Percentiles rank a stretch among this genome's conserved stretches.
Conservation (phyloP, 2,113 vertebrate genomes). For the Thalassarche chlororhynchos region DNA sequence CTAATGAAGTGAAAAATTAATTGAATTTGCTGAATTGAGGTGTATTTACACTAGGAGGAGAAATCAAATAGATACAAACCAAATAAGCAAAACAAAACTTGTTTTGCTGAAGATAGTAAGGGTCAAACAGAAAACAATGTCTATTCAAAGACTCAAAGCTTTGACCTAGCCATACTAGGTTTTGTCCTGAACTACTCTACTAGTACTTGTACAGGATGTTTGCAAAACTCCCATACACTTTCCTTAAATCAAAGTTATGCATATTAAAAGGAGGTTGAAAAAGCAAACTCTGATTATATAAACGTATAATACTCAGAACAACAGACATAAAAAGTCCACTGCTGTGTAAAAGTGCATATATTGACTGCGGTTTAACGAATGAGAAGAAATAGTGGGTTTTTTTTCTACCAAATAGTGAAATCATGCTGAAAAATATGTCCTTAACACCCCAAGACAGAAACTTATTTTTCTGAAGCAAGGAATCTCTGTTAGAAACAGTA, state of each 20-base stretch:
- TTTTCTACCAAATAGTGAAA: neutral
- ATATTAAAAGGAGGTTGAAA: neutral
- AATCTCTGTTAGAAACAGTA: neutral
- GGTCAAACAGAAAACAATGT: neutral
- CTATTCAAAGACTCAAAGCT: neutral
- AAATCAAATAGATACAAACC: neutral
- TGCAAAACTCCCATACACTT: neutral
- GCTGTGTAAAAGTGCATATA: neutral
- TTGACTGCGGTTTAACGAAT: neutral
- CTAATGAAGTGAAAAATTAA: neutral
- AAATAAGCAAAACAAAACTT: neutral
- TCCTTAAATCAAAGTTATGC: neutral
- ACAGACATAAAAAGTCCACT: neutral
- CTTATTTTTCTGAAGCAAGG: neutral
- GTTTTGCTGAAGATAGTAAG: neutral
- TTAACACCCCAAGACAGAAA: neutral
- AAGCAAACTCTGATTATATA: neutral
- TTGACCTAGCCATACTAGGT: neutral
- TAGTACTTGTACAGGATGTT: neutral
- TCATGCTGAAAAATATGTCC: neutral
- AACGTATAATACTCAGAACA: neutral
- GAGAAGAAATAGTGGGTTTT: neutral
- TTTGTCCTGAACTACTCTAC: neutral
- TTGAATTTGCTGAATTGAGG: neutral
- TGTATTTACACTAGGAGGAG: neutral